Evolutionary conservation across 2,888 invertebrate genomes (phyloP).

Genomic region (Xestia ashworthii): DNA sequence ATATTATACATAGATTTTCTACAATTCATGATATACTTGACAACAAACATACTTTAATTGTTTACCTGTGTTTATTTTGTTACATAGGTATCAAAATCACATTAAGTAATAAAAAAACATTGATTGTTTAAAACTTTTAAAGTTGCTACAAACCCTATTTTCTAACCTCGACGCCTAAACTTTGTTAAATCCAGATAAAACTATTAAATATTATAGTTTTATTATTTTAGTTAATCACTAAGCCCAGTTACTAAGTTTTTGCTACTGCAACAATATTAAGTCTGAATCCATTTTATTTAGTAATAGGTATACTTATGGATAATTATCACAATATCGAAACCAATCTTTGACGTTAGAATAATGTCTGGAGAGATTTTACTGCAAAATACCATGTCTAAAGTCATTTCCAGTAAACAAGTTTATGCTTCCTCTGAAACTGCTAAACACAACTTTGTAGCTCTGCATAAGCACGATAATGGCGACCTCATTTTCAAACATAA

Average conservation of each 20-base stretch:
- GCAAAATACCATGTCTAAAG: neutral
- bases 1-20: no score
- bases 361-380: neutral
- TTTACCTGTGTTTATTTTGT: neutral
- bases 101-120: neutral
- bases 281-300: neutral
- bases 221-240: neutral
- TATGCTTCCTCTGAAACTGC: no score
- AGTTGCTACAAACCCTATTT: neutral
- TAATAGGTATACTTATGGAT: neutral
- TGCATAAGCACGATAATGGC: neutral
- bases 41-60: neutral
- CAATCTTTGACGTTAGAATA: neutral
- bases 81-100: neutral
- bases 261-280: neutral
- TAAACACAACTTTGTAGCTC: conserved; percentile 8
- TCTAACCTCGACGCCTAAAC: no score
- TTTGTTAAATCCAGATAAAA: no score
- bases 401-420: neutral
- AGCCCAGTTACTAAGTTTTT: neutral
- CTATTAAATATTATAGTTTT: neutral
- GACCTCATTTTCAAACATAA: conserved; percentile 26
- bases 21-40: no score
- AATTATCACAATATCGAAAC: neutral
- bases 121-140: neutral